These are phyloP conservation scores for Drosophila rhopaloa DNA, from an alignment of 1,140 invertebrate species.

Conservation along the genomic window DNA sequence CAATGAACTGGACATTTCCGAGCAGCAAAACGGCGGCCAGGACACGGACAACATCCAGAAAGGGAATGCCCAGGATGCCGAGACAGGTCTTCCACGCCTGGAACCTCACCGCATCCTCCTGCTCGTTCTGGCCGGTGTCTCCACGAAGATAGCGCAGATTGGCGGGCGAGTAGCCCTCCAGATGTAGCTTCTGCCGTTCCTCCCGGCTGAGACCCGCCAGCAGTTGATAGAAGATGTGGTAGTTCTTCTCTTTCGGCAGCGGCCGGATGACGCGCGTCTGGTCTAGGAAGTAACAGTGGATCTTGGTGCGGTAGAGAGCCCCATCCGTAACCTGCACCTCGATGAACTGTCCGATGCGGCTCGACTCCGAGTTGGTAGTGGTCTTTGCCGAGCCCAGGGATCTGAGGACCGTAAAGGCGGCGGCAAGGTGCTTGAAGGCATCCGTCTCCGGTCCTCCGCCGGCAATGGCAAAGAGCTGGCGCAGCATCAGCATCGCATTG, in stretches of 20 bases:
- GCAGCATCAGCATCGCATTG: constrained; percentile 94
- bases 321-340: constrained; percentile 98
- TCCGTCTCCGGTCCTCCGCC: constrained; percentile 97
- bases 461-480: constrained; percentile 96
- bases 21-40: constrained; percentile 95
- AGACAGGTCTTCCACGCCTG: constrained; percentile 96
- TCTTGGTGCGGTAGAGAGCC: constrained; percentile 96
- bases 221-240: constrained; percentile 99
- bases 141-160: constrained; percentile 92
- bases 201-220: constrained; percentile 94
- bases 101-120: constrained; percentile 91
- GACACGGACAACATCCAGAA: constrained; percentile 96
- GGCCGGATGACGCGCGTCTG: constrained; percentile 95
- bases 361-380: constrained; percentile 95
- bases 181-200: constrained; percentile 93
- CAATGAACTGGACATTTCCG: constrained; percentile 95
- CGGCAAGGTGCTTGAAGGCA: constrained; percentile 97
- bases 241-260: constrained; percentile 95
- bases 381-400: constrained; percentile 96
- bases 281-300: constrained; percentile 96
- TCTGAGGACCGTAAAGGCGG: constrained; percentile 96
- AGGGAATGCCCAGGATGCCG: constrained; percentile 96
- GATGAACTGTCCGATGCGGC: constrained; percentile 97
- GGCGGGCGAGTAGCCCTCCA: constrained; percentile 92
- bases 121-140: constrained; percentile 90